Evolutionary conservation across 2,888 invertebrate genomes (phyloP).

Genomic region (Beris morrisii): DNA sequence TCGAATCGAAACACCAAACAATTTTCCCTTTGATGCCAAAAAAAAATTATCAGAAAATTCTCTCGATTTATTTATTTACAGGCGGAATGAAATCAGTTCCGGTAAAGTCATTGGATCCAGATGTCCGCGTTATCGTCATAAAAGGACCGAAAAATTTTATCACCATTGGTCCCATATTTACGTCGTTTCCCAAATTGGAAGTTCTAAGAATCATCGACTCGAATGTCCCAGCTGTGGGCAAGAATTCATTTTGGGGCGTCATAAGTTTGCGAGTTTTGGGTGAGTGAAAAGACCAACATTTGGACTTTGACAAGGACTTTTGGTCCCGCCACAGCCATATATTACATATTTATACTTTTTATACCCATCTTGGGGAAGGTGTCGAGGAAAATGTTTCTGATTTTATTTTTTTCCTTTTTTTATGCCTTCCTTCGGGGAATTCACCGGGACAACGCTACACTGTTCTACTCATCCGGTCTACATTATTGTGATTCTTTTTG

Average conservation of each 20-base stretch:
- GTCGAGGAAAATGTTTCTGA: constrained; percentile 39
- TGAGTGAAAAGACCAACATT: constrained; percentile 43
- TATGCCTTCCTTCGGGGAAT: too few relatives aligned
- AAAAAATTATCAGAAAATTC: constrained; percentile 53
- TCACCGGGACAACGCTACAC: too few relatives aligned
- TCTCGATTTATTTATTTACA: constrained; percentile 39
- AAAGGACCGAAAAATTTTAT: constrained; percentile 69
- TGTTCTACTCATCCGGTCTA: too few relatives aligned
- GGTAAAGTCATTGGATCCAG: constrained; percentile 64
- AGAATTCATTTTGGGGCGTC: constrained; percentile 80
- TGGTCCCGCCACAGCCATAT: background rate
- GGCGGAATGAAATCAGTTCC: constrained; percentile 71
- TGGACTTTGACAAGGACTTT: background rate
- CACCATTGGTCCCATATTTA: constrained; percentile 72
- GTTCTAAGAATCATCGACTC: constrained; percentile 74
- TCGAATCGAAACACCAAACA: background rate
- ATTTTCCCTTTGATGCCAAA: background rate
- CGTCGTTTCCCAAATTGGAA: constrained; percentile 63
- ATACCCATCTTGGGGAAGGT: constrained; percentile 10
- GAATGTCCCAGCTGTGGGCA: constrained; percentile 74
- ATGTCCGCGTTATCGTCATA: constrained; percentile 68
- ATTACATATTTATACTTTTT: background rate
- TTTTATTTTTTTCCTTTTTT: background rate
- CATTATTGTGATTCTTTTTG: too few relatives aligned
- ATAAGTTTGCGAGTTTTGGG: constrained; percentile 60